phyloP scores from a whole-genome alignment of 2,797 vertebrate species.

The Xiphorhynchus erythropygius region DNA sequence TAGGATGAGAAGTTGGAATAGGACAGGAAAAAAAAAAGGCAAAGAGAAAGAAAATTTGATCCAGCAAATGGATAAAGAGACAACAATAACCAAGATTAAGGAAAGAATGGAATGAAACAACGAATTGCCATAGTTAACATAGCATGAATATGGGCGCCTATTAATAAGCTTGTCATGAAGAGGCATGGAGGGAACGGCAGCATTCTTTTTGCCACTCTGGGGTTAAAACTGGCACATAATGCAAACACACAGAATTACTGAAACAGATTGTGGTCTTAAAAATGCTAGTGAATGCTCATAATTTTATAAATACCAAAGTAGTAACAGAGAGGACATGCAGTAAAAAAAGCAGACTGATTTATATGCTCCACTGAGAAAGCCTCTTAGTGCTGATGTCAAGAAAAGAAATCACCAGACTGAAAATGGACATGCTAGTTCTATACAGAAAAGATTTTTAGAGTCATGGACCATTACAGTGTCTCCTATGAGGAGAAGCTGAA shows the following conservation, averaged over 20 bases:
- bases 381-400: background rate
- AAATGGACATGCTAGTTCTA: background rate
- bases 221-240: accelerated
- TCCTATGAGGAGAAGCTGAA: background rate
- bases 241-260: background rate
- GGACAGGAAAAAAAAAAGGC: background rate
- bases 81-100: background rate
- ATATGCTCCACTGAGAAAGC: background rate
- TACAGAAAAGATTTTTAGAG: background rate
- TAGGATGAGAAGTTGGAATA: background rate
- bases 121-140: background rate
- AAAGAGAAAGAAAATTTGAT: background rate
- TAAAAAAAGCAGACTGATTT: background rate
- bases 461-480: background rate
- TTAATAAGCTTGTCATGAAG: background rate
- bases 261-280: background rate
- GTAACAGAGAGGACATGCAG: background rate
- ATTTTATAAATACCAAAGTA: background rate
- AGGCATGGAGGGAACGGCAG: background rate
- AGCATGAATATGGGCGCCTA: background rate
- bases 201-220: background rate
- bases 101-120: background rate
- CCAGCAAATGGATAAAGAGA: background rate
- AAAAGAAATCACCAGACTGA: background rate
- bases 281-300: background rate